phyloP scores from a whole-genome alignment of 2,113 vertebrate species.

The Stercorarius parasiticus region DNA sequence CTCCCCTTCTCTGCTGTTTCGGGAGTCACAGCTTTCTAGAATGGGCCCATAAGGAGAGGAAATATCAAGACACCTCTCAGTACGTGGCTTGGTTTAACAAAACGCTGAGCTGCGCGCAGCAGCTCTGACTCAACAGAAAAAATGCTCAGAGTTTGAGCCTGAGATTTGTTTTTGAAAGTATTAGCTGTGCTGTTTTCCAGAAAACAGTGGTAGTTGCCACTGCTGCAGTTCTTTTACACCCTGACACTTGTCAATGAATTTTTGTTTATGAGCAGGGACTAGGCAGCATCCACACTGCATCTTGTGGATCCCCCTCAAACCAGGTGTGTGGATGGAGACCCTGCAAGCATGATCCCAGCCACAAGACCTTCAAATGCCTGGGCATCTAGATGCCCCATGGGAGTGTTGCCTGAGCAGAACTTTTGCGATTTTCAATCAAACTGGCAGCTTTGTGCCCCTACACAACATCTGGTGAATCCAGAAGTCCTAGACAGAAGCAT shows the following conservation, averaged over 20 bases:
- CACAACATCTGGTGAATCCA: not conserved
- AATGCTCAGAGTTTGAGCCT: not conserved
- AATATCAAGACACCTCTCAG: not conserved
- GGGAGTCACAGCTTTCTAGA: not conserved
- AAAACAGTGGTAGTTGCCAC: not conserved
- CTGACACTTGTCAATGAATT: not conserved
- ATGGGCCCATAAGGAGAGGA: not conserved
- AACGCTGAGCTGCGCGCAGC: not conserved
- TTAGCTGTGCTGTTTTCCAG: not conserved
- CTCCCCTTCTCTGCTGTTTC: not conserved
- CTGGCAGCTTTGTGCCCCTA: not conserved
- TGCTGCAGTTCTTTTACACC: not conserved
- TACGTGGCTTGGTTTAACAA: not conserved
- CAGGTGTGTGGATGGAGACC: not conserved
- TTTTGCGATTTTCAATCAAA: not conserved
- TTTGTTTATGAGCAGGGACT: not conserved
- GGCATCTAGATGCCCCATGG: not conserved
- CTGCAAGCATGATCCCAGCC: not conserved
- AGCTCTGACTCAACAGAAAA: accelerated
- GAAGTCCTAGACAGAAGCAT: not conserved
- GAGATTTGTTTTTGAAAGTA: not conserved
- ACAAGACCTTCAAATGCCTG: not conserved
- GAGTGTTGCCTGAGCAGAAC: not conserved
- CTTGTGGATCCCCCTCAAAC: not conserved
- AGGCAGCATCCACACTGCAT: not conserved